Base-by-base conservation (phyloP, 2,797 vertebrate genomes). In the Corythornis leucogaster region DNA sequence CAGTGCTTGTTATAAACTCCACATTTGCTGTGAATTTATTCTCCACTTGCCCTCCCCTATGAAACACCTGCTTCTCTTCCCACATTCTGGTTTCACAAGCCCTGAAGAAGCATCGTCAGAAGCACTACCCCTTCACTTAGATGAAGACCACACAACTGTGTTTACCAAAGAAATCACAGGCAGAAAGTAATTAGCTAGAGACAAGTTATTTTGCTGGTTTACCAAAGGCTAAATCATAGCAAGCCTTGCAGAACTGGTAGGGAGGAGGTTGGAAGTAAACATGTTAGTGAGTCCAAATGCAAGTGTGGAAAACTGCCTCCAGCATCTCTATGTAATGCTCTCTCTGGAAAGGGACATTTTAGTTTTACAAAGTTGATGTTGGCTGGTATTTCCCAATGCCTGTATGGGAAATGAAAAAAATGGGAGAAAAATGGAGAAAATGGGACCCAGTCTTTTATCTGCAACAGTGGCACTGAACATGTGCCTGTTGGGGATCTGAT, bases 1-100 rank as follows among this genome's bases (percentile, higher is more conserved):
- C 12, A 61, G 6, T 3, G 2, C 1, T 91, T 62, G 35, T 61
- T 53, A 38, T 0, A 0, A 70, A 4, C 5, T 3, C 20, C 28
- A 8, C 22, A 28, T 85, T 69, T 67, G 6, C 30, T 33, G 9
- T 50, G 42, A 61, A 45, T 45, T 63, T 21, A 9, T 11, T 59
- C 26, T 30, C 4, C 11, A 11, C 35, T 69, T 74, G 5, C 26
- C 16, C n/a, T 80, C 11, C 12, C 6, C 26, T 63, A 38, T 64
- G 38, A 81, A 57, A 66, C 25, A 45, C 5, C 42, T 71, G 14
- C 22, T 30, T 83, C 61, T 53, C 30, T 53, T 31, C 38, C 48
- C 9, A 19, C 17, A 16, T 42, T 59, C 53, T 69, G 15, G 9
- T 59, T 69, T 80, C 55, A 21, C 28, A 67, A 63, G 21, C 45